Evolutionary conservation across 2,113 vertebrate genomes (phyloP), one percentile per base, ranked within the genome.

Genomic region (Vanacampus margaritifer): DNA sequence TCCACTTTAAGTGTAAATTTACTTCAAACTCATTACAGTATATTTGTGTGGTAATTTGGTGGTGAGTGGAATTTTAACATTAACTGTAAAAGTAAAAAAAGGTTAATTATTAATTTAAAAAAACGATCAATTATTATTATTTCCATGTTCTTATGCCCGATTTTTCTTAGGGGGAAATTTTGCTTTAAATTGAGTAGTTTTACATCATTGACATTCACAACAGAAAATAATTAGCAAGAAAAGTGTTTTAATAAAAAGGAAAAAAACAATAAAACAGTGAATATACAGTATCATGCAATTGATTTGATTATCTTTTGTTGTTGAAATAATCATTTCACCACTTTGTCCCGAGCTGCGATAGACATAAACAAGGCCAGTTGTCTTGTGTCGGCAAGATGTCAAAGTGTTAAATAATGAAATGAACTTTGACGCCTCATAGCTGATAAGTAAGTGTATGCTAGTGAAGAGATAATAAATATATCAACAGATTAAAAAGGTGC

Each of bases 401-500:
- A 35, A 17, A 17, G 32, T 36, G 21, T 24, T 37, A 23, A 37
- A 23, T 60, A 61, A 61, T 39, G 2, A 23, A 7, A n/a, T 61
- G 58, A 61, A 39, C 58, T 61, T 39, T 39, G 36, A 62, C n/a
- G 8, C 60, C 13, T 62, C 3, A 43, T 23, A 3, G 37, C 39
- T 43, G 23, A 62, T 16, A 43, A 62, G 70, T 37, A 36, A 35
- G 39, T 45, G n/a, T 19, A 12, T 48, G 61, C 24, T 17, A 54
- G 23, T 61, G 9, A 39, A 24, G 72, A 0, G 43, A 57, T 9
- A 54, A 53, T n/a, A 51, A 76, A 74, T 9, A 35, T 17, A 37
- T 17, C 26, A 26, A 56, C 51, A 71, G 43, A 66, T 69, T 57
- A 57, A 14, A 71, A 56, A 26, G 11, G 71, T 19, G 12, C n/a